These are phyloP conservation scores for Colaptes auratus DNA, from an alignment of 2,113 vertebrate species.

Conservation along the genomic window DNA sequence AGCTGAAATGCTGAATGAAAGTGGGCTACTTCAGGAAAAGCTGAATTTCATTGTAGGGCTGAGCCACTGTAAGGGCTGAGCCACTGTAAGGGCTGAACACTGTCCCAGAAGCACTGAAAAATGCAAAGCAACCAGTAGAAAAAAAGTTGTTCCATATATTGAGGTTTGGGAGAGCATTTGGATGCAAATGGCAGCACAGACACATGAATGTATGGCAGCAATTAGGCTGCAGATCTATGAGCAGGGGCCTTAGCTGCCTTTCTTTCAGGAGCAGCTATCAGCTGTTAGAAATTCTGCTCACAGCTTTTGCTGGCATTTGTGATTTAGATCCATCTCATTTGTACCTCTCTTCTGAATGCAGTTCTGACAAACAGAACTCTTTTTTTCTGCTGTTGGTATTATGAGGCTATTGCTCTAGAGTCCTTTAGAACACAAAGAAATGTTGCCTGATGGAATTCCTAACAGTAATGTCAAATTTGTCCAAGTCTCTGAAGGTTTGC, in stretches of 20 bases:
- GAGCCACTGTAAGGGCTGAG: background rate
- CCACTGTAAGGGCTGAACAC: background rate
- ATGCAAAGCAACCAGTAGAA: background rate
- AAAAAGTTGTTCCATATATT: background rate
- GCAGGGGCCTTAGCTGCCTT: background rate
- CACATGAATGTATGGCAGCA: background rate
- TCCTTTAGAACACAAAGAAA: constrained; percentile 35
- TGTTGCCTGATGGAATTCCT: constrained; percentile 35
- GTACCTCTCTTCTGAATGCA: background rate
- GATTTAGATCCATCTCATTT: constrained; percentile 24
- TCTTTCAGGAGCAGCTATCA: background rate
- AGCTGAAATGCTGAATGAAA: background rate
- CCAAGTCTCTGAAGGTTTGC: constrained; percentile 13
- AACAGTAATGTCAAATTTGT: constrained; percentile 17
- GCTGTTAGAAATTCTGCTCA: constrained; percentile 28
- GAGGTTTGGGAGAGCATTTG: background rate
- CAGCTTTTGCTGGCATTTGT: constrained; percentile 17
- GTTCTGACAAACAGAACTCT: constrained; percentile 5
- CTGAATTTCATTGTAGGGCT: background rate
- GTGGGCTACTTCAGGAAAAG: background rate
- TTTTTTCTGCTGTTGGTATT: background rate
- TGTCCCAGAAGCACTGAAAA: background rate
- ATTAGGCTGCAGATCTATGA: constrained; percentile 10
- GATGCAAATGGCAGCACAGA: background rate
- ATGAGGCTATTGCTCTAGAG: constrained; percentile 18